Evolutionary conservation across 2,113 vertebrate genomes (phyloP).

Genomic region (Oncorhynchus keta): DNA sequence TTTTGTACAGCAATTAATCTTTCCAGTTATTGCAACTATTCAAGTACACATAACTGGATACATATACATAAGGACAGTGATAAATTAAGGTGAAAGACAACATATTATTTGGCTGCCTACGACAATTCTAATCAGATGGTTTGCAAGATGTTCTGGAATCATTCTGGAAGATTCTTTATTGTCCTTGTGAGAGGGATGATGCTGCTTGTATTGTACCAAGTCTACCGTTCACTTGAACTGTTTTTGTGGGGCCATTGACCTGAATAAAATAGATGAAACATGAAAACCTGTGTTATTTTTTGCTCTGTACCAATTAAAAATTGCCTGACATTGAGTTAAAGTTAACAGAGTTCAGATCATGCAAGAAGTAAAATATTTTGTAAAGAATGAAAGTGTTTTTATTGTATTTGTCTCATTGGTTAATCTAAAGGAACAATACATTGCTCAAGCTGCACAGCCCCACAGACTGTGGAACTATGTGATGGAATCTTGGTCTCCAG

Average conservation of each 20-base stretch:
- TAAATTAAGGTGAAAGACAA: background rate
- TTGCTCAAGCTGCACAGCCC: background rate
- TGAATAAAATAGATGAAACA: constrained; percentile 36
- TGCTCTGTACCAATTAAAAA: background rate
- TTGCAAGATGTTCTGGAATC: background rate
- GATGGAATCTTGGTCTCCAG: background rate
- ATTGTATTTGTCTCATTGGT: background rate
- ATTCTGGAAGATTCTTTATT: constrained; percentile 15
- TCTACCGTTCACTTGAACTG: constrained; percentile 72
- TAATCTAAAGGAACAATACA: background rate
- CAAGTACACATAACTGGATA: constrained; percentile 52
- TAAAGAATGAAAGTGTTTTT: background rate
- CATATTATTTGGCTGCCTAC: constrained; percentile 21
- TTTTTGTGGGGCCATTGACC: constrained; percentile 70
- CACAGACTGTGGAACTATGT: background rate
- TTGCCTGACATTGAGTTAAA: background rate
- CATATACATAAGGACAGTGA: constrained; percentile 16
- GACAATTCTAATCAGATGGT: constrained; percentile 9
- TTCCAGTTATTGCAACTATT: constrained; percentile 39
- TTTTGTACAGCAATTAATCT: constrained; percentile 25
- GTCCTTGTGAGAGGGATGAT: constrained; percentile 34
- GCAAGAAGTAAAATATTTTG: background rate
- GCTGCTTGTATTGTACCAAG: constrained; percentile 67
- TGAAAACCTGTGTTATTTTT: background rate
- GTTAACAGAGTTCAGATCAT: background rate